Evolutionary conservation across 2,888 invertebrate genomes (phyloP).

Genomic region (Lasius platythorax): DNA sequence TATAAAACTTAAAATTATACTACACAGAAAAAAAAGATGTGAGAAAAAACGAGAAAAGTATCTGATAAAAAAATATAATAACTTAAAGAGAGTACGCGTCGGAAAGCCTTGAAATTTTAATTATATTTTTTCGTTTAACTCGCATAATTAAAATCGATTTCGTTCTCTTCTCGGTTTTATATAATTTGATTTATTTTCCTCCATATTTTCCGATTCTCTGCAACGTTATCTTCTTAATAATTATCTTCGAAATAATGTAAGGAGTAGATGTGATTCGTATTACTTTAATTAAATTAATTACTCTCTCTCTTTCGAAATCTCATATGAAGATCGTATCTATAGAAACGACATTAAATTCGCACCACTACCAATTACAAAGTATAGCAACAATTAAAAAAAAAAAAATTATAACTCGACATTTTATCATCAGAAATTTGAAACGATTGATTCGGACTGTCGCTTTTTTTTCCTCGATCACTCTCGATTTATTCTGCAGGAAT

Average conservation of each 20-base stretch:
- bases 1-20: neutral
- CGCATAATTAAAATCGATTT: neutral
- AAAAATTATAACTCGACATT: neutral
- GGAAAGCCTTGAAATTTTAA: neutral
- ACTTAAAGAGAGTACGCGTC: neutral
- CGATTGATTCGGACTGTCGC: neutral
- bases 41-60: neutral
- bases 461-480: neutral
- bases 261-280: neutral
- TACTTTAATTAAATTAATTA: constrained; percentile 13
- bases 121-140: neutral
- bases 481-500: constrained; percentile 16
- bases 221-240: constrained; percentile 1
- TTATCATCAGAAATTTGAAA: neutral
- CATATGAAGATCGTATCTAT: neutral
- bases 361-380: neutral
- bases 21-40: neutral
- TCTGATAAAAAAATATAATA: neutral
- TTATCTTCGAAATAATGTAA: neutral
- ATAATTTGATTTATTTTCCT: neutral
- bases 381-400: neutral
- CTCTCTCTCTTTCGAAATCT: neutral
- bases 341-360: neutral
- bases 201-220: neutral
- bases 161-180: neutral